Base-by-base conservation (phyloP, 35 echinoderm and acorn worm genomes). In the Strongylocentrotus purpuratus region DNA sequence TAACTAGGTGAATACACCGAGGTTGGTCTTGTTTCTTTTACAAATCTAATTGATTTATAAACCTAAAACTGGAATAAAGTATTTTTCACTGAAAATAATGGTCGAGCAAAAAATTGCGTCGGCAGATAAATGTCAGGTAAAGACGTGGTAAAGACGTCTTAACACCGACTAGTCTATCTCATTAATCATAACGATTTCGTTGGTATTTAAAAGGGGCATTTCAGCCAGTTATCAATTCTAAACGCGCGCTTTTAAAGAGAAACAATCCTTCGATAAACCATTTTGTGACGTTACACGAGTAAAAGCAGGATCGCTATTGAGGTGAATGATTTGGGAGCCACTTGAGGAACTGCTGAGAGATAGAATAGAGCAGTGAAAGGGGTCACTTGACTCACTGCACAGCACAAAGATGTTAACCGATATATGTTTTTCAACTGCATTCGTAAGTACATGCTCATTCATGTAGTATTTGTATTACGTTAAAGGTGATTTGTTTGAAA, bases 121-220 rank as follows among this genome's bases (percentile, higher is more conserved):
- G 65, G 65, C 28, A n/a, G 65, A 78, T 78, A 78, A 78, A 22
- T 78, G 28, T 78, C 65, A 41, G 4, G 65, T 78, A n/a, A n/a
- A n/a, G n/a, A n/a, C n/a, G 65, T 78, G 65, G 65, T 78, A 78
- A 78, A 78, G 20, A 78, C 28, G 65, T 78, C 20, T 78, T 78
- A 78, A 78, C 65, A 78, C 65, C 65, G 20, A n/a, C 3, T 78
- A 78, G 2, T 78, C 65, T 78, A 78, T 7, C 25, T 7, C 65
- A 78, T 78, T 78, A 78, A 78, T 78, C 65, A 78, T 78, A 78
- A 78, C 65, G 65, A 78, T 78, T 78, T 78, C 65, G 18, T 25
- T 4, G 22, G 65, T 78, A 78, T 78, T 78, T 78, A 78, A 78
- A 22, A 78, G 65, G 20, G 65, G 65, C 65, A 78, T 78, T 78